phyloP scores from a whole-genome alignment of 2,888 invertebrate genomes.

The Melanostoma scalare region DNA sequence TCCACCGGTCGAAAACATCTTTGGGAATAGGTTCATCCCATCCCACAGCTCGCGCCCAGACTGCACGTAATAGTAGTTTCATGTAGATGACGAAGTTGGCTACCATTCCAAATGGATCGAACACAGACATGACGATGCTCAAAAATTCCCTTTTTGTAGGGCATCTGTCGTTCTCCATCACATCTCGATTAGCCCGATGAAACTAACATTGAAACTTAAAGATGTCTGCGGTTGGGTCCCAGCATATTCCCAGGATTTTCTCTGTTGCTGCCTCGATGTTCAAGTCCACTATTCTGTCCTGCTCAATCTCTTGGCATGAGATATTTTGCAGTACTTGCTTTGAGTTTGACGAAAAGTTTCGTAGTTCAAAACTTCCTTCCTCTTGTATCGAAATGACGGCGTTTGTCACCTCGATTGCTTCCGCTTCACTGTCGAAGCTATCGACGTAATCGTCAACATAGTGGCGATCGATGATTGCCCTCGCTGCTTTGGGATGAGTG shows the following conservation, averaged over 20 bases:
- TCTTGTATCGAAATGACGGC: not conserved
- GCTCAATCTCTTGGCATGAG: slow-evolving; percentile 1
- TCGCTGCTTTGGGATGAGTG: slow-evolving; percentile 43
- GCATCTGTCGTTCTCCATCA: not conserved
- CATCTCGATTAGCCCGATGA: too few species aligned
- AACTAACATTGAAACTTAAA: not conserved
- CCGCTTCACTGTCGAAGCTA: slow-evolving; percentile 27
- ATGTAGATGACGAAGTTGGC: slow-evolving; percentile 23
- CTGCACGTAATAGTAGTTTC: slow-evolving; percentile 11
- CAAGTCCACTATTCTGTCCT: slow-evolving; percentile 3
- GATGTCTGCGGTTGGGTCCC: slow-evolving; percentile 1
- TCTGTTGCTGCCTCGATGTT: slow-evolving; percentile 9
- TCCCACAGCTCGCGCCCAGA: slow-evolving; percentile 1
- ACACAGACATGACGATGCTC: slow-evolving; percentile 24
- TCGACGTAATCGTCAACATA: slow-evolving; percentile 37
- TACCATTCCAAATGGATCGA: not conserved
- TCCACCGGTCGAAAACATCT: slow-evolving; percentile 15
- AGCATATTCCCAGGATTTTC: slow-evolving; percentile 14
- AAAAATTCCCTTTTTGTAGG: slow-evolving; percentile 15
- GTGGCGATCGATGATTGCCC: slow-evolving; percentile 52
- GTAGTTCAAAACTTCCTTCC: slow-evolving; percentile 8
- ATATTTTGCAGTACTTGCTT: slow-evolving; percentile 1
- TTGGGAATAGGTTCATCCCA: slow-evolving; percentile 31
- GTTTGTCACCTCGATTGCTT: slow-evolving; percentile 8
- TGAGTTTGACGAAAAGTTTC: slow-evolving; percentile 22